phyloP scores from a whole-genome alignment of 2,113 vertebrate genomes.

The Leptodactylus fuscus region DNA sequence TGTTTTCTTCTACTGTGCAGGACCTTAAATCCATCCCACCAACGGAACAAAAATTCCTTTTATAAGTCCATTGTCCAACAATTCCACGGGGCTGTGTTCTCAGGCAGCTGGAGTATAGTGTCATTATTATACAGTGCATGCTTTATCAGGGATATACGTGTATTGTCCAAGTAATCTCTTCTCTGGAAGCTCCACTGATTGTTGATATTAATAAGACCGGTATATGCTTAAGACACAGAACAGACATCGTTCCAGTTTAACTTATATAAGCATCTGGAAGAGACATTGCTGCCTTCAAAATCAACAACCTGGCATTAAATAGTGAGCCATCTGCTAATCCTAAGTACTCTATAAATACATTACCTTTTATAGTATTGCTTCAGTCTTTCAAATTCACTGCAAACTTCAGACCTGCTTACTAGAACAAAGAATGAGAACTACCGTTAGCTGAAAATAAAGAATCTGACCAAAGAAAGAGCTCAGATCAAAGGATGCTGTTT shows the following conservation, averaged over 20 bases:
- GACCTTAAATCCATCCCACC: conserved; percentile 28
- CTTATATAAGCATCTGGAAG: conserved; percentile 32
- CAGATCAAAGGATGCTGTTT: conserved; percentile 62
- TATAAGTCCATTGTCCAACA: conserved; percentile 2
- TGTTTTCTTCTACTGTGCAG: conserved; percentile 37
- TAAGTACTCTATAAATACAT: conserved; percentile 50
- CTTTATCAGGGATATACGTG: conserved; percentile 1
- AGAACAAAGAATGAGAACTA: conserved; percentile 62
- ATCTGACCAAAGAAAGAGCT: conserved; percentile 56
- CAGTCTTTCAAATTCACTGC: conserved; percentile 63
- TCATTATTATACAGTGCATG: neutral
- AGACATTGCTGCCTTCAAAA: conserved; percentile 42
- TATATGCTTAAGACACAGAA: conserved; percentile 23
- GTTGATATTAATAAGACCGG: conserved; percentile 34
- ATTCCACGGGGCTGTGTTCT: conserved; percentile 30
- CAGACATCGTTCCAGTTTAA: conserved; percentile 34
- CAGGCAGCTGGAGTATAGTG: conserved; percentile 1
- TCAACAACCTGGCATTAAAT: conserved; percentile 53
- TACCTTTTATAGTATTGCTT: conserved; percentile 60
- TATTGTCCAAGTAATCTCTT: conserved; percentile 4
- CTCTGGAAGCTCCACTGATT: neutral
- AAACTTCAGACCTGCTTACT: conserved; percentile 61
- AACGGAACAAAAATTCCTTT: conserved; percentile 26
- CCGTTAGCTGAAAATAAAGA: conserved; percentile 59
- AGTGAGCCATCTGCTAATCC: conserved; percentile 52